Evolutionary conservation across 2,797 vertebrate species (phyloP).

Genomic region (Sphenodon punctatus): DNA sequence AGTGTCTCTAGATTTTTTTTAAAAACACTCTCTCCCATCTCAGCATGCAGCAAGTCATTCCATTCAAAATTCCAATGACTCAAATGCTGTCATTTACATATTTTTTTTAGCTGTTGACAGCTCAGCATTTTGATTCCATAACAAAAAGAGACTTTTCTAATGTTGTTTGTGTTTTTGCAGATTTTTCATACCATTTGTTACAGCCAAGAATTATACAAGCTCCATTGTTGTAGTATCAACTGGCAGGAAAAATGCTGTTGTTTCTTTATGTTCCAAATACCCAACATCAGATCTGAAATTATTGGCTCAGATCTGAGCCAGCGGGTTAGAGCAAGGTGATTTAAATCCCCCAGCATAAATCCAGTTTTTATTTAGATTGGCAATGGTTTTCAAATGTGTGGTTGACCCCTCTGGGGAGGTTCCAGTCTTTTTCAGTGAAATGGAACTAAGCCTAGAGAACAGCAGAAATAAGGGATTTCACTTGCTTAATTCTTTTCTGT

Average conservation of each 20-base stretch:
- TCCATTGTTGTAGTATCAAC: neutral
- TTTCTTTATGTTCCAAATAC: neutral
- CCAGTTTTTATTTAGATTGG: neutral
- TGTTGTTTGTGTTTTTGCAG: neutral
- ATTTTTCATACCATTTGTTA: neutral
- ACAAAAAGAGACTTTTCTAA: neutral
- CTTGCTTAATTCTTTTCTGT: neutral
- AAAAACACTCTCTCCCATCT: neutral
- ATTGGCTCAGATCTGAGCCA: neutral
- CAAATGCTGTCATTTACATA: neutral
- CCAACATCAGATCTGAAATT: neutral
- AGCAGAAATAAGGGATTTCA: neutral
- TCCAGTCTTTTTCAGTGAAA: neutral
- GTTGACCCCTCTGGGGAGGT: neutral
- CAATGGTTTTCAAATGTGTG: neutral
- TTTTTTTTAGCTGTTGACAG: conserved; percentile 4
- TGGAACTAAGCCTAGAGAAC: neutral
- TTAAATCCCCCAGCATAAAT: neutral
- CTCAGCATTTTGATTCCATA: conserved; percentile 1
- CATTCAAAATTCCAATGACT: neutral
- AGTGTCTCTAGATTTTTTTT: neutral
- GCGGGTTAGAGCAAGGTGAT: neutral
- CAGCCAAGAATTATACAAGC: neutral
- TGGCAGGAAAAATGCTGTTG: neutral
- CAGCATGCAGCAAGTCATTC: neutral